Percentiles rank a stretch among this genome's conserved stretches.
Conservation (phyloP, 2,888 invertebrate genomes). For the Drosophila nr. perissopoda region DNA sequence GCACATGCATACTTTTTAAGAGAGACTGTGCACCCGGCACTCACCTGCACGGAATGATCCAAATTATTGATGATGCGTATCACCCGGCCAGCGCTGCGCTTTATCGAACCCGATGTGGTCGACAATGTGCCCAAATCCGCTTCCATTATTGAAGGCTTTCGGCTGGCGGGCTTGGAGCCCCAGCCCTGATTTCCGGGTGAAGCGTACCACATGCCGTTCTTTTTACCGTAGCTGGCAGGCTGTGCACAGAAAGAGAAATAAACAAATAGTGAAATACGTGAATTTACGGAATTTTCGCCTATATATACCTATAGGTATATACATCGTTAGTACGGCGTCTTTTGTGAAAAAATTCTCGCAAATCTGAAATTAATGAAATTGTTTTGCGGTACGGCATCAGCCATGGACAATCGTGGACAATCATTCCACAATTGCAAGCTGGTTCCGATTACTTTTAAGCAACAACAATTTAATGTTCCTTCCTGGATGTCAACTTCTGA, state of each 20-base stretch:
- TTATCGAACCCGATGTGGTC: constrained; percentile 87
- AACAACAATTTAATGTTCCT: constrained; percentile 29
- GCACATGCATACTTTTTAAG: neutral
- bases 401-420: constrained; percentile 38
- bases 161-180: constrained; percentile 90
- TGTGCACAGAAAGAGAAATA: constrained; percentile 82
- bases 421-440: constrained; percentile 10
- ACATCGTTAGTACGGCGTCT: constrained; percentile 53
- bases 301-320: constrained; percentile 15
- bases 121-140: constrained; percentile 89
- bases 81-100: constrained; percentile 93
- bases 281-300: constrained; percentile 46
- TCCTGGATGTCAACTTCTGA: neutral
- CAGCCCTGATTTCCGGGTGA: constrained; percentile 87
- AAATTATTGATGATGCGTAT: constrained; percentile 97
- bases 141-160: constrained; percentile 94
- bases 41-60: constrained; percentile 95
- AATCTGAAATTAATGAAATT: constrained; percentile 82
- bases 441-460: constrained; percentile 15
- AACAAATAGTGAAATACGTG: constrained; percentile 51
- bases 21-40: constrained; percentile 29
- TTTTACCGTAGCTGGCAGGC: constrained; percentile 96
- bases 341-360: constrained; percentile 67
- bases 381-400: constrained; percentile 66
- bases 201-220: constrained; percentile 95